Evolutionary conservation across 92 coral and sea anemone species (phyloP).

Genomic region (Plumapathes pennacea): DNA sequence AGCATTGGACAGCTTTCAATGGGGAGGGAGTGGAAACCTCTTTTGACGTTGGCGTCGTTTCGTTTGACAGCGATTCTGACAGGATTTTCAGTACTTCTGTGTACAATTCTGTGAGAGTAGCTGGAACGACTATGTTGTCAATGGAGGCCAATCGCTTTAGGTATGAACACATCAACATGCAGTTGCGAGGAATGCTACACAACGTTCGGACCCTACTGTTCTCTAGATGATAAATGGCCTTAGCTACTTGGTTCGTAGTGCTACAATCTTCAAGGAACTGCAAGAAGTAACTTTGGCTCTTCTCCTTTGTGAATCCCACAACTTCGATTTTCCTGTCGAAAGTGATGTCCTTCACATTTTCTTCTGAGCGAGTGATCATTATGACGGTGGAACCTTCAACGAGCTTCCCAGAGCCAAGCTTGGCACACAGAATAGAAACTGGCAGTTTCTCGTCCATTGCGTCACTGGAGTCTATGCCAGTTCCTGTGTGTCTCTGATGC

Average conservation of each 20-base stretch:
- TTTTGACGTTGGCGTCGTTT: no score
- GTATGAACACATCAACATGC: slow-evolving; percentile 8
- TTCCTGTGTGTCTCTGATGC: neutral
- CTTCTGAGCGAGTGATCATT: no score
- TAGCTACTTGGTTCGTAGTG: no score
- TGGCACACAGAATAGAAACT: neutral
- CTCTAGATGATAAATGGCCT: no score
- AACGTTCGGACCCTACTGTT: no score
- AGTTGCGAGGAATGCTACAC: slow-evolving; percentile 12
- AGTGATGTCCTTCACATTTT: no score
- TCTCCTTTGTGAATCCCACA: slow-evolving; percentile 9
- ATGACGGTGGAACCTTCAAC: slow-evolving; percentile 11
- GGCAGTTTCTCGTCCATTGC: slow-evolving; percentile 20
- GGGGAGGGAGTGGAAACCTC: no score
- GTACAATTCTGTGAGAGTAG: slow-evolving; percentile 11
- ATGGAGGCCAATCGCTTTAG: neutral
- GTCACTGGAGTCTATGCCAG: slow-evolving; percentile 1
- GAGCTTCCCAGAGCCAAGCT: slow-evolving; percentile 5
- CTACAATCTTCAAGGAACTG: no score
- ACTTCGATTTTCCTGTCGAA: slow-evolving; percentile 2
- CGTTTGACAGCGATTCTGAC: no score
- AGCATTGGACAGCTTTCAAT: no score
- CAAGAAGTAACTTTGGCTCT: no score
- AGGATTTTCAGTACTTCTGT: neutral
- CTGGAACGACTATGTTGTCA: neutral